These are phyloP conservation scores for Eleutherodactylus coqui DNA, from an alignment of 2,797 vertebrate species.

Conservation along the genomic window DNA sequence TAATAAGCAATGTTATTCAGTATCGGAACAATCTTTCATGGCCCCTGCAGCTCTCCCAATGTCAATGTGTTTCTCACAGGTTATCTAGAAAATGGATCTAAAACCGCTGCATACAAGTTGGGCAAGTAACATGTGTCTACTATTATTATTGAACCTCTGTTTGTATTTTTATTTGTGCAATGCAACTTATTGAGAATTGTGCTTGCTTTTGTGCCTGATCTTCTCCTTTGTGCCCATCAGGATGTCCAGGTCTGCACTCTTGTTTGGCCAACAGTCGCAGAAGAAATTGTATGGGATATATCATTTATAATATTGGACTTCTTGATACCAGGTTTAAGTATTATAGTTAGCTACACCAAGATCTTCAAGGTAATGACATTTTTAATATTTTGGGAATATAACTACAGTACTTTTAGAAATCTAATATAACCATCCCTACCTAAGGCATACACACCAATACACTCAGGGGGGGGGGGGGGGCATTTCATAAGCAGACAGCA, in stretches of 20 bases:
- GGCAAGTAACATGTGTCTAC: not conserved
- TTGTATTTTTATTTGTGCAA: not conserved
- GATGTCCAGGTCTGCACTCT: constrained; percentile 79
- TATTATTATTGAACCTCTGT: too few species aligned
- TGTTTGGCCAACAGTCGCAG: constrained; percentile 76
- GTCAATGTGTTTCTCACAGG: not conserved
- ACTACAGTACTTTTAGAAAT: not conserved
- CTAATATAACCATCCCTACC: too few species aligned
- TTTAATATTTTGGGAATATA: too few species aligned
- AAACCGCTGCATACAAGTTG: not conserved
- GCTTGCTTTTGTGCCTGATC: not conserved
- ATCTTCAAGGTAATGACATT: constrained; percentile 79
- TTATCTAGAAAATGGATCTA: not conserved
- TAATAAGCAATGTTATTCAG: not conserved
- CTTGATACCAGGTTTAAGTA: constrained; percentile 78
- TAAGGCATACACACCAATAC: too few species aligned
- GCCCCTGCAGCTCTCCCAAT: not conserved
- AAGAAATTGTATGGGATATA: constrained; percentile 78
- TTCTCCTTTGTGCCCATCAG: constrained; percentile 69
- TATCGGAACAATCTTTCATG: not conserved
- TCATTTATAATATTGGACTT: constrained; percentile 76
- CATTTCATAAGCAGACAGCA: too few species aligned
- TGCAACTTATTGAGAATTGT: not conserved
- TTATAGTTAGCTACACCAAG: constrained; percentile 84
- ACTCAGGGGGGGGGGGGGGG: too few species aligned